Conservation (phyloP, 2,113 vertebrate species). For the Podiceps cristatus region DNA sequence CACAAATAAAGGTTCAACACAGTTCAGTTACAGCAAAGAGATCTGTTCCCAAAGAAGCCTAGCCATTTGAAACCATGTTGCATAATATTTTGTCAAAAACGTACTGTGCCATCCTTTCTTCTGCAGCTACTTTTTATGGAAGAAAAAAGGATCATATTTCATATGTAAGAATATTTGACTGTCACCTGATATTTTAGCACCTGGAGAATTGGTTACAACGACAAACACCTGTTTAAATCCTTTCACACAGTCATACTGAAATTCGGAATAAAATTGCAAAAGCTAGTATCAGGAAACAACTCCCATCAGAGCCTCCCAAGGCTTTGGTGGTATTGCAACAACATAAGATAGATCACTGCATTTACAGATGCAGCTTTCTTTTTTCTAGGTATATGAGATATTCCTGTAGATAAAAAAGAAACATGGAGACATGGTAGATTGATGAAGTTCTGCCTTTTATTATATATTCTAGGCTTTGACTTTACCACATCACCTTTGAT, state of each 20-base stretch:
- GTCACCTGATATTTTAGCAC: neutral
- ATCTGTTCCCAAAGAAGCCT: neutral
- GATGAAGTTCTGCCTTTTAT: neutral
- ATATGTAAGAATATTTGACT: neutral
- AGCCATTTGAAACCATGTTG: neutral
- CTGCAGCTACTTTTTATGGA: neutral
- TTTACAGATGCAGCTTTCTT: neutral
- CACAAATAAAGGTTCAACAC: neutral
- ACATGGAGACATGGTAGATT: neutral
- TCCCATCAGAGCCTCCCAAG: neutral
- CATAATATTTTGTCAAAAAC: neutral
- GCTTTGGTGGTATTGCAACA: fast-evolving
- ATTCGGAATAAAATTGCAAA: neutral
- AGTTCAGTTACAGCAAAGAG: neutral
- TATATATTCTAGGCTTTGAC: neutral
- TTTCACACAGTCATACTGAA: neutral
- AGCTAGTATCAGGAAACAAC: neutral
- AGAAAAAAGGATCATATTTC: neutral
- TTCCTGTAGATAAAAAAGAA: neutral
- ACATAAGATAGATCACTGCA: neutral
- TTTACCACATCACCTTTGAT: neutral
- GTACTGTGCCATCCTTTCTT: neutral
- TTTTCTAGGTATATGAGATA: neutral
- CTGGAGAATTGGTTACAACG: neutral
- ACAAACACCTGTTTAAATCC: neutral